Base-by-base conservation (phyloP, 2,797 vertebrate species). In the Limnodromus scolopaceus region DNA sequence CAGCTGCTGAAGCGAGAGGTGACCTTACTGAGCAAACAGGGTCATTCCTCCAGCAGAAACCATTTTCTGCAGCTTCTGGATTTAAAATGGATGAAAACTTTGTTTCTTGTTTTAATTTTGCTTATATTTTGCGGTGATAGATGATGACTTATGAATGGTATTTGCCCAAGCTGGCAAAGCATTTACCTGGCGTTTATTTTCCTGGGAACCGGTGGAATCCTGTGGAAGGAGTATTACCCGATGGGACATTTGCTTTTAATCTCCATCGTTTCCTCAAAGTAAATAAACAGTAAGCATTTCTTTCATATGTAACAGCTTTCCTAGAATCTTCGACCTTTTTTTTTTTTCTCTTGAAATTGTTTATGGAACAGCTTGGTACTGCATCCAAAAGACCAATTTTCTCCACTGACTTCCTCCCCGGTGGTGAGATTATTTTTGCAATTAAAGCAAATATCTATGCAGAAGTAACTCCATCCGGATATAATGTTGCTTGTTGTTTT, bases 71-170 rank as follows among this genome's bases (percentile, higher is more conserved):
- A 18, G 15, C n/a, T 81, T 55, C 72, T 72, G 66, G 15, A 6
- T 63, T 39, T 38, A 25, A 71, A 83, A 71, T 13, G 28, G 28
- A 45, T 82, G 28, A 43, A 51, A 84, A 41, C 51, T 11, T 16
- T 45, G 72, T 25, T 51, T 54, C 32, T 66, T 48, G 7, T 78
- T 76, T 87, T 69, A 64, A 85, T 76, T 41, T 48, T 57, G 15
- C 28, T 43, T 65, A 10, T 95, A 5, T 75, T 94, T 94, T 94
- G 61, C 16, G 68, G 27, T 92, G 48, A 20, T 92, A 99, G 99
- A 99, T 99, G 99, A 99, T 99, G 99, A 99, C 99, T 61, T 99
- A 99, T 4, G 81, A 97, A 22, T 99, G 99, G 99, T 99, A 99
- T 94, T 98, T 99, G 96, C 98, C 98, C 89, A 99, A 99, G 97